Evolutionary conservation across 2,888 invertebrate genomes (phyloP).

Genomic region (Aleiodes leptofemur): DNA sequence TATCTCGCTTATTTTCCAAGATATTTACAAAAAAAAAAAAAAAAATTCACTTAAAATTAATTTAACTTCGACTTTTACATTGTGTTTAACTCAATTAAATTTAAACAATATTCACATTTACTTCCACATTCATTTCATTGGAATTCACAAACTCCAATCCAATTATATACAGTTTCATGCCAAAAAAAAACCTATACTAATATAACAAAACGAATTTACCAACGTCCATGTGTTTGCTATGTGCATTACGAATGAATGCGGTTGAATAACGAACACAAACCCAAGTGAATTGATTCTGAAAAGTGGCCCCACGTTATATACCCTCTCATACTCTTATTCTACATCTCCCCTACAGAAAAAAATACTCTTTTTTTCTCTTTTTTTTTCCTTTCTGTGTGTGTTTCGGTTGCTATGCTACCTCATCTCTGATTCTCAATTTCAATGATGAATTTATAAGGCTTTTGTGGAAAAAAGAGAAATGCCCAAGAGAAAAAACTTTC

Average conservation of each 20-base stretch:
- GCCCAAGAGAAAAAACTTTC: background rate
- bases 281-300: constrained; percentile 37
- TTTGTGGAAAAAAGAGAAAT: background rate
- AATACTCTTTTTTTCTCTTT: background rate
- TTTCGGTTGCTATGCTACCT: background rate
- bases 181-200: background rate
- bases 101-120: too few relatives aligned
- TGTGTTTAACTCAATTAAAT: too few relatives aligned
- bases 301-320: constrained; percentile 23
- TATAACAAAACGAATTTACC: background rate
- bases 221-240: constrained; percentile 29
- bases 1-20: too few relatives aligned
- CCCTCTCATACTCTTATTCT: constrained; percentile 14
- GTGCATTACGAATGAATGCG: constrained; percentile 38
- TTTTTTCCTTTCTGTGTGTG: background rate
- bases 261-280: constrained; percentile 29
- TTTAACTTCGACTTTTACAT: too few relatives aligned
- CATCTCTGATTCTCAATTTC: constrained; percentile 10
- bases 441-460: constrained; percentile 29
- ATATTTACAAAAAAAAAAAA: too few relatives aligned
- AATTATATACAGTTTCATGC: too few relatives aligned
- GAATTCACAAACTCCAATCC: too few relatives aligned
- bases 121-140: too few relatives aligned
- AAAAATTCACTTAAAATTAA: too few relatives aligned
- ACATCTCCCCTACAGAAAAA: constrained; percentile 4